phyloP scores from a whole-genome alignment of 2,888 invertebrate genomes.

The Arrhopalites spinosus region DNA sequence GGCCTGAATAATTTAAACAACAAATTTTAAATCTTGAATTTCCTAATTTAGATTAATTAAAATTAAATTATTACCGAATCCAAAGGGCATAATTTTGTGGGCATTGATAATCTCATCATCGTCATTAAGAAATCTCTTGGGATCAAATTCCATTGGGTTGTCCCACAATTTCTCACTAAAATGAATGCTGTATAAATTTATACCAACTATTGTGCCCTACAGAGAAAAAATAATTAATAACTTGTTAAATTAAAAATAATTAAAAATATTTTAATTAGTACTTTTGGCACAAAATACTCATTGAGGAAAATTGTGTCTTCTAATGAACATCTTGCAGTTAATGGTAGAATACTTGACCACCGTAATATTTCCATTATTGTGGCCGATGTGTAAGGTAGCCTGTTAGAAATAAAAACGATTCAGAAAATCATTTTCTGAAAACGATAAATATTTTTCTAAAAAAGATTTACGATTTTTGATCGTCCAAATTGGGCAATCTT shows the following conservation, averaged over 20 bases:
- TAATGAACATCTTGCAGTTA: slow-evolving; percentile 29
- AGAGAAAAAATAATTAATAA: neutral
- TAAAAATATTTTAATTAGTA: neutral
- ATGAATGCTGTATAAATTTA: slow-evolving; percentile 43
- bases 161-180: slow-evolving; percentile 41
- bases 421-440: neutral
- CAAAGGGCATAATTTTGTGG: slow-evolving; percentile 46
- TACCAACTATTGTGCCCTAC: slow-evolving; percentile 42
- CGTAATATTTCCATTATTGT: slow-evolving; percentile 40
- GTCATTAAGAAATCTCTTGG: slow-evolving; percentile 44
- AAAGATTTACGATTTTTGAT: slow-evolving; percentile 35
- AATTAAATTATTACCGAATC: slow-evolving; percentile 36
- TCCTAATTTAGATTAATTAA: too few relatives aligned
- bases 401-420: too few relatives aligned
- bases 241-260: neutral
- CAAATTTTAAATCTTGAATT: too few relatives aligned
- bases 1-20: slow-evolving; percentile 32
- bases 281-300: slow-evolving; percentile 41
- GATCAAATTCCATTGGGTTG: slow-evolving; percentile 40
- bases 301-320: slow-evolving; percentile 27
- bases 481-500: slow-evolving; percentile 36
- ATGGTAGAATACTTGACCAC: slow-evolving; percentile 35
- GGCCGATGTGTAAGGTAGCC: neutral
- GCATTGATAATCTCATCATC: slow-evolving; percentile 41
- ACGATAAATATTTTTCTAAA: neutral